Evolutionary conservation across 2,113 vertebrate genomes (phyloP).

Genomic region (Oryzias javanicus): DNA sequence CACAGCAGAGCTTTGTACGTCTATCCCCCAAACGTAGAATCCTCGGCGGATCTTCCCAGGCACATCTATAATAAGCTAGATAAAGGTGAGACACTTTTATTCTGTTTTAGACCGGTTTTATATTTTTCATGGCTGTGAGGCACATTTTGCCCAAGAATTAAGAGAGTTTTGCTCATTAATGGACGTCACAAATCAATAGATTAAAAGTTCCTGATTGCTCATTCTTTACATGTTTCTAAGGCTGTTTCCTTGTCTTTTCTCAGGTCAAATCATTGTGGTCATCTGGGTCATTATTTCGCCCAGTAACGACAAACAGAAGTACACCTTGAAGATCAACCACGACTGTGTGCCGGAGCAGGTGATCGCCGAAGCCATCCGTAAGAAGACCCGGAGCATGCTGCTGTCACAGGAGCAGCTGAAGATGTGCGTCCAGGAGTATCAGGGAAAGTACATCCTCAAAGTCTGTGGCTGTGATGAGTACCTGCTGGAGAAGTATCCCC

Average conservation of each 20-base stretch:
- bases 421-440: slow-evolving; percentile 98
- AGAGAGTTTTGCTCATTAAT: too few relatives aligned
- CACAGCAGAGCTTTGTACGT: slow-evolving; percentile 95
- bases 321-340: slow-evolving; percentile 97
- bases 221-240: not conserved
- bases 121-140: not conserved
- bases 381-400: slow-evolving; percentile 97
- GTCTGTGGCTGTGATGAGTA: slow-evolving; percentile 98
- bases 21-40: slow-evolving; percentile 97
- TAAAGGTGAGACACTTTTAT: slow-evolving; percentile 82
- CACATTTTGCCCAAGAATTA: too few relatives aligned
- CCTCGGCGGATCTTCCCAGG: slow-evolving; percentile 90
- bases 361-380: slow-evolving; percentile 97
- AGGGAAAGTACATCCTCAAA: slow-evolving; percentile 98
- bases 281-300: slow-evolving; percentile 99
- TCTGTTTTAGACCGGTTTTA: not conserved
- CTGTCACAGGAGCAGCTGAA: slow-evolving; percentile 96
- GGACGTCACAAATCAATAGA: too few relatives aligned
- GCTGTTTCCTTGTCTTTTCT: slow-evolving; percentile 29
- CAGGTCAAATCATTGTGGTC: slow-evolving; percentile 98
- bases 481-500: slow-evolving; percentile 95
- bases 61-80: slow-evolving; percentile 97
- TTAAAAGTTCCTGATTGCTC: not conserved
- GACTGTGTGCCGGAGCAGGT: slow-evolving; percentile 98
- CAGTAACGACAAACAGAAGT: slow-evolving; percentile 98